phyloP scores from a whole-genome alignment of 2,113 vertebrate species.

The Neoarius graeffei region DNA sequence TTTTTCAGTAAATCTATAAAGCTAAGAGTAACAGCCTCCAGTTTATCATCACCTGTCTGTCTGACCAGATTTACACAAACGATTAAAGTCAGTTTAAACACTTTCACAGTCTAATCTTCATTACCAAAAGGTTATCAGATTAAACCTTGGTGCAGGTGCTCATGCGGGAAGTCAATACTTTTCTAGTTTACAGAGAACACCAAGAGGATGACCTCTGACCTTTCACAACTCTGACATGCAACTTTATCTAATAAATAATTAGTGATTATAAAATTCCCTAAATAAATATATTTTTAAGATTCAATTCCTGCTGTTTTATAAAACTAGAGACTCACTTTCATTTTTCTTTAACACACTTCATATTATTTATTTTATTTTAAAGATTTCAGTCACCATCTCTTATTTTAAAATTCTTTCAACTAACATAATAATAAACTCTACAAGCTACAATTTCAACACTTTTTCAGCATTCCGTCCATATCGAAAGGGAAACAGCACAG shows the following conservation, averaged over 20 bases:
- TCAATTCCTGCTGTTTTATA: neutral
- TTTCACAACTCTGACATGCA: neutral
- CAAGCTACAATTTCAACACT: neutral
- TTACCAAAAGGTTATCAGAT: neutral
- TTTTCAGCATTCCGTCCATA: neutral
- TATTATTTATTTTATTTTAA: neutral
- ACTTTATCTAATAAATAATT: neutral
- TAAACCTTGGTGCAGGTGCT: neutral
- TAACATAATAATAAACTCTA: neutral
- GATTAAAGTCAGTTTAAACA: neutral
- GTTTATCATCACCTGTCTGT: neutral
- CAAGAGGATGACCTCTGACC: neutral
- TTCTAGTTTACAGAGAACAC: neutral
- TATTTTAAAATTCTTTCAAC: neutral
- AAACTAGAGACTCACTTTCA: conserved; percentile 13
- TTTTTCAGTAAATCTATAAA: neutral
- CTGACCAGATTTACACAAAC: neutral
- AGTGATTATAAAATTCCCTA: conserved; percentile 3
- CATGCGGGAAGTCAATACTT: conserved; percentile 11
- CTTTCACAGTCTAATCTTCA: neutral
- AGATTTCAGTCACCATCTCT: neutral
- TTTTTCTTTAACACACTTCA: neutral
- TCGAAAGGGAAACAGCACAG: neutral
- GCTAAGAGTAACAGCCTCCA: neutral
- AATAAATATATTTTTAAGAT: conserved; percentile 12